Evolutionary conservation across 2,113 vertebrate species (phyloP).

Genomic region (Cottus gobio): DNA sequence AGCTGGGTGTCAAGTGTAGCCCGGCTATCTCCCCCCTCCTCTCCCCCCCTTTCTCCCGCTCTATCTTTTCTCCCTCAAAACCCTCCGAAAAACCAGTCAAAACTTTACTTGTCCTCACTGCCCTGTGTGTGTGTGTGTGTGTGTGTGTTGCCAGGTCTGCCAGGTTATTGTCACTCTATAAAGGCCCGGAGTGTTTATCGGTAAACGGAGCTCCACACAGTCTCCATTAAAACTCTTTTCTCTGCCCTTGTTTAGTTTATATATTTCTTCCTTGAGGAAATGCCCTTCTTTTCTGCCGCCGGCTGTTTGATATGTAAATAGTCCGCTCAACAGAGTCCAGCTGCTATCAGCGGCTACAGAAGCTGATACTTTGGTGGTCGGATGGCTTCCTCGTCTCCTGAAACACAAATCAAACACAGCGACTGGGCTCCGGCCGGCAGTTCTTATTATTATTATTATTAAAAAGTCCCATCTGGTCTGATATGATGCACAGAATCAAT

Average conservation of each 20-base stretch:
- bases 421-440: background rate
- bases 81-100: conserved; percentile 59
- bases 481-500: background rate
- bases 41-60: background rate
- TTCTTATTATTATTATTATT: background rate
- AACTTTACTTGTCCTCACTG: conserved; percentile 61
- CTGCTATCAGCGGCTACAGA: conserved; percentile 62
- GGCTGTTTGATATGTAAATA: conserved; percentile 76
- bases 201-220: conserved; percentile 68
- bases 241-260: conserved; percentile 56
- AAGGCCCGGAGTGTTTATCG: conserved; percentile 73
- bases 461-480: conserved; percentile 27
- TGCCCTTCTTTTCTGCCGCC: conserved; percentile 32
- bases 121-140: conserved; percentile 38
- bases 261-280: conserved; percentile 38
- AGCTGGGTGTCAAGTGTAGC: conserved; percentile 74
- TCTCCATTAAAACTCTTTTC: conserved; percentile 65
- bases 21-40: background rate
- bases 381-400: conserved; percentile 33
- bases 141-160: conserved; percentile 51
- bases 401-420: conserved; percentile 39
- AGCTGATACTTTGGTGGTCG: conserved; percentile 51
- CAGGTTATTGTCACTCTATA: conserved; percentile 68
- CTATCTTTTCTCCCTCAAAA: conserved; percentile 37
- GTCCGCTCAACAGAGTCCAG: conserved; percentile 64